A percentile compares a stretch with the other conserved stretches of the same genome.
Evolutionary conservation across 2,113 vertebrate species (phyloP).

Genomic region (Colius striatus): DNA sequence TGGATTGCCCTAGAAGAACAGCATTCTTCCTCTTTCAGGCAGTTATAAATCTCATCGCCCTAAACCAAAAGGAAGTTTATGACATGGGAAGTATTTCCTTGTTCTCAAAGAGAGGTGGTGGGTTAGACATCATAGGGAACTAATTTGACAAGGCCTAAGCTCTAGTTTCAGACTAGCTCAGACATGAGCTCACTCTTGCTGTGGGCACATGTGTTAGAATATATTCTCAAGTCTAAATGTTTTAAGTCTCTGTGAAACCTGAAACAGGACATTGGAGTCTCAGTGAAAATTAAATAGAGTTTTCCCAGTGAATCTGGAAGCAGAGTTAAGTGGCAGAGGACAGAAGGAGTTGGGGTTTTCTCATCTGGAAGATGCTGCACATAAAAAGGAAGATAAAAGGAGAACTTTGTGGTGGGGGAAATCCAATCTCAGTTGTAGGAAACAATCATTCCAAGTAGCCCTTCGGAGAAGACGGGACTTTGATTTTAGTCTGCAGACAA

Average conservation of each 20-base stretch:
- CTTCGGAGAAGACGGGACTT: background rate
- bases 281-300: background rate
- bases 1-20: background rate
- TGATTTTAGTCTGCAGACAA: background rate
- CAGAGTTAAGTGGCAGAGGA: background rate
- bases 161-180: background rate
- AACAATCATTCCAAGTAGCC: background rate
- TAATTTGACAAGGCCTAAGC: background rate
- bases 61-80: background rate
- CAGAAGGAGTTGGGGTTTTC: conserved; percentile 16
- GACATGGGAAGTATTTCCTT: background rate
- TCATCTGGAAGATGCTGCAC: background rate
- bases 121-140: background rate
- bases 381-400: conserved; percentile 44
- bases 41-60: background rate
- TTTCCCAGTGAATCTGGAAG: background rate
- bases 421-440: background rate
- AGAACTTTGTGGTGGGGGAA: conserved; percentile 36
- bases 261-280: background rate
- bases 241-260: background rate
- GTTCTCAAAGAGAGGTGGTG: background rate
- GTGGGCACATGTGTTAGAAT: background rate
- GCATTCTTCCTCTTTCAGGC: background rate
- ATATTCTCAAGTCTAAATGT: background rate
- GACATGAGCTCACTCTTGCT: background rate